Percentiles rank a stretch among this genome's conserved stretches.
phyloP scores from a whole-genome alignment of 2,888 invertebrate genomes.

The Stenoptilia bipunctidactyla region DNA sequence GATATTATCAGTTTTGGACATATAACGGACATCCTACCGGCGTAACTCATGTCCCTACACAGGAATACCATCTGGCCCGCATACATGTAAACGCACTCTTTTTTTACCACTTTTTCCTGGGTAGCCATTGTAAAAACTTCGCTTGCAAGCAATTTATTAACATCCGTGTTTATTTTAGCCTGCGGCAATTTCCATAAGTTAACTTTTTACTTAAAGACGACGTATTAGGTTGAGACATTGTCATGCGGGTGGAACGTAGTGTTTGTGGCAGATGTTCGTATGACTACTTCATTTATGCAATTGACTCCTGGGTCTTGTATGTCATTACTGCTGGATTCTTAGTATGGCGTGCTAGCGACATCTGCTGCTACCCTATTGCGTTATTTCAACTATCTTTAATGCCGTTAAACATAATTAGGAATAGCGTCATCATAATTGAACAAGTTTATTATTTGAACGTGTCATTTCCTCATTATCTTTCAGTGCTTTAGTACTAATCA shows the following conservation, averaged over 20 bases:
- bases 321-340: background rate
- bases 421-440: no score
- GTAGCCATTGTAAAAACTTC: constrained; percentile 7
- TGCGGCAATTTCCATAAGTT: constrained; percentile 13
- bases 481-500: no score
- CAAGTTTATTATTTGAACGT: no score
- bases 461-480: no score
- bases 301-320: background rate
- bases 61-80: constrained; percentile 26
- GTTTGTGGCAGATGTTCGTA: background rate
- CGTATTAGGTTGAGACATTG: background rate
- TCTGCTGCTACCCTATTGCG: background rate
- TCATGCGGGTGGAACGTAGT: background rate
- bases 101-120: constrained; percentile 14
- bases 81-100: constrained; percentile 20
- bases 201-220: background rate
- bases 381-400: background rate
- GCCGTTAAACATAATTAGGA: no score
- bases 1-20: background rate
- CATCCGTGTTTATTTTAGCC: constrained; percentile 11
- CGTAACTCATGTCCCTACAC: constrained; percentile 4
- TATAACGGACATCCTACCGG: constrained; percentile 8
- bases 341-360: background rate
- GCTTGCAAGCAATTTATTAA: constrained; percentile 2
- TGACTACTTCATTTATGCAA: background rate